Evolutionary conservation across 1,140 invertebrate species (phyloP), one percentile per base, ranked within the genome.

Genomic region (Phthorimaea operculella): DNA sequence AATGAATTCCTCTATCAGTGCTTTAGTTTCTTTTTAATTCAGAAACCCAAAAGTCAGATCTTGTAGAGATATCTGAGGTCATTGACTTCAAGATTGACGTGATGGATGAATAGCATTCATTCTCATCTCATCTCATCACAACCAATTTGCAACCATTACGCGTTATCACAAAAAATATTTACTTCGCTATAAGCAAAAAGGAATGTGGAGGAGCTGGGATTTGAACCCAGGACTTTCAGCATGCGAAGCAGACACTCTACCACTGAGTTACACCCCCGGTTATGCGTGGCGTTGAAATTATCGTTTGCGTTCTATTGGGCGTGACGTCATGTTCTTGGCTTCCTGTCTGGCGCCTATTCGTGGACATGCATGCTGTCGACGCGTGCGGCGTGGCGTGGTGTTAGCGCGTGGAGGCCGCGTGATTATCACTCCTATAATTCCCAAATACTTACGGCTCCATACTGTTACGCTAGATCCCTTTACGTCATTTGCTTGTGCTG

Each of bases 191-290:
- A 6, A 56, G 16, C 14, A 28, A 42, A 53, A 53, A 11, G 12
- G 3, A 5, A 15, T 15, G 36, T 51, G 39, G 61, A 63, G 61
- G 54, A 54, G 61, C 87, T 88, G 88, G 88, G 88, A 88, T 89
- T 90, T 88, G 88, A 89, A 90, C 88, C 88, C 88, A 88, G 87
- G 88, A 89, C 88, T 89, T 89, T 88, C 88, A 86, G 88, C 88
- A 89, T 89, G 88, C 88, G 88, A 89, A 89, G 88, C 88, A 87
- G 87, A 89, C 88, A 89, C 88, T 89, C 88, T 89, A 89, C 88
- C 88, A 89, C 88, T 90, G 61, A 63, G 61, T 63, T 63, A 63
- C 61, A 63, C 54, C 61, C 61, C 61, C 61, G 39, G 36, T 52
- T 10, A 1, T 8, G 9, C 1, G 0, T 12, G 0, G 0, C 5